Conservation (phyloP, 1,140 invertebrate genomes). For the Brachionus rotundiformis region DNA sequence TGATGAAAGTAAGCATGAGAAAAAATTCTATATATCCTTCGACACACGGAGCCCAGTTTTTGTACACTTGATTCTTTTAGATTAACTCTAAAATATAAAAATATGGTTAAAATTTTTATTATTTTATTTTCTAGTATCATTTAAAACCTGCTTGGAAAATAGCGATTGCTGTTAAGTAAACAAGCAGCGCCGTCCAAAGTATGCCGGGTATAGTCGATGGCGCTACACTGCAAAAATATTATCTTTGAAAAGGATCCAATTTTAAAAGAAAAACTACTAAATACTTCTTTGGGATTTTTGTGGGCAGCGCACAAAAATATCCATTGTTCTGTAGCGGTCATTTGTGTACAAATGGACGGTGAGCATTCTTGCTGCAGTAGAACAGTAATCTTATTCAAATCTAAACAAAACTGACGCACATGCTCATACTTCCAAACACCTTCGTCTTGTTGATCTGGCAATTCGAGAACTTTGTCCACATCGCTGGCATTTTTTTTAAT, state of each 20-base stretch:
- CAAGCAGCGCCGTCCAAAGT: constrained; percentile 98
- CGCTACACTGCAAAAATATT: constrained; percentile 80
- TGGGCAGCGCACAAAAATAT: constrained; percentile 99
- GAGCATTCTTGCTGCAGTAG: constrained; percentile 82
- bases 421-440: constrained; percentile 99
- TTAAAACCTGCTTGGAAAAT: constrained; percentile 81
- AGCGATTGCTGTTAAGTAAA: constrained; percentile 97
- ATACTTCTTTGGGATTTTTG: constrained; percentile 93
- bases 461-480: constrained; percentile 88
- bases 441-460: constrained; percentile 95
- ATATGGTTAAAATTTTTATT: background rate
- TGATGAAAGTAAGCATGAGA: constrained; percentile 99
- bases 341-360: constrained; percentile 93
- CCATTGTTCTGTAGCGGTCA: constrained; percentile 99
- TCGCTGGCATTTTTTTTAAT: constrained; percentile 88
- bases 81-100: constrained; percentile 74
- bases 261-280: background rate
- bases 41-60: constrained; percentile 95
- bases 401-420: constrained; percentile 94
- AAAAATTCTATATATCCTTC: constrained; percentile 97
- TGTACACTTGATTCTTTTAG: constrained; percentile 98
- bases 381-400: constrained; percentile 93
- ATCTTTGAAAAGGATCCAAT: too few species aligned
- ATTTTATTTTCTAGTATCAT: background rate
- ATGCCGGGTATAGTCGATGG: constrained; percentile 98